Evolutionary conservation across 2,888 invertebrate species (phyloP).

Genomic region (Gasteruption jaculator): DNA sequence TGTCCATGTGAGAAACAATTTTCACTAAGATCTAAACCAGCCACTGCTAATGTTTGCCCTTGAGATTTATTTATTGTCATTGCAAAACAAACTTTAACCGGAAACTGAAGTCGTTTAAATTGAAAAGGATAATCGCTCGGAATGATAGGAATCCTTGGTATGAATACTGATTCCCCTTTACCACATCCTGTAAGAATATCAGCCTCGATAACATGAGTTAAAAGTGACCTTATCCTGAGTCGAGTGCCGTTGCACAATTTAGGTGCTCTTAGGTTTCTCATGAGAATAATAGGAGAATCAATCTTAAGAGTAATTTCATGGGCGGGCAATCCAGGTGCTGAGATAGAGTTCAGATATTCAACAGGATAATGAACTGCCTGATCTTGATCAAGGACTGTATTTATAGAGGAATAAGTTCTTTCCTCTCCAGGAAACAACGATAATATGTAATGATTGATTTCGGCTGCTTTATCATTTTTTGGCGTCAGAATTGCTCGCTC

Average conservation of each 20-base stretch:
- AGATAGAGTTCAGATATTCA: conserved; percentile 21
- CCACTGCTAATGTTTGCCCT: too few relatives aligned
- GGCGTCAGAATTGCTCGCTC: conserved; percentile 38
- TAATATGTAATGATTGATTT: too few relatives aligned
- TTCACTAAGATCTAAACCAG: too few relatives aligned
- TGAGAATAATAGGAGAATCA: conserved; percentile 31
- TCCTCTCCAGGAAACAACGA: too few relatives aligned
- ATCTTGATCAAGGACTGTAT: too few relatives aligned
- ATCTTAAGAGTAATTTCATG: conserved; percentile 29
- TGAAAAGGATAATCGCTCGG: conserved; percentile 23
- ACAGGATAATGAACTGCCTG: too few relatives aligned
- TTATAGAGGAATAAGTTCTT: too few relatives aligned
- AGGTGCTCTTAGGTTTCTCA: conserved; percentile 29
- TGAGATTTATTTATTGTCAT: conserved; percentile 19
- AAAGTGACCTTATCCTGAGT: conserved; percentile 18
- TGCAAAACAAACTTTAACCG: conserved; percentile 19
- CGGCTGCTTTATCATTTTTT: too few relatives aligned
- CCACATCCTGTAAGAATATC: conserved; percentile 19
- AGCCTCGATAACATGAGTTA: conserved; percentile 17
- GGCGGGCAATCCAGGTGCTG: conserved; percentile 27
- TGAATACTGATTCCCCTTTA: conserved; percentile 19
- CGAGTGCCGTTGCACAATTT: conserved; percentile 27
- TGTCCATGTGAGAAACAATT: too few relatives aligned
- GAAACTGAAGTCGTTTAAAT: conserved; percentile 25
- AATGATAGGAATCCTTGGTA: conserved; percentile 23